These are phyloP conservation scores for Sarcophaga rosellei DNA, from an alignment of 2,888 invertebrate genomes.

Conservation along the genomic window DNA sequence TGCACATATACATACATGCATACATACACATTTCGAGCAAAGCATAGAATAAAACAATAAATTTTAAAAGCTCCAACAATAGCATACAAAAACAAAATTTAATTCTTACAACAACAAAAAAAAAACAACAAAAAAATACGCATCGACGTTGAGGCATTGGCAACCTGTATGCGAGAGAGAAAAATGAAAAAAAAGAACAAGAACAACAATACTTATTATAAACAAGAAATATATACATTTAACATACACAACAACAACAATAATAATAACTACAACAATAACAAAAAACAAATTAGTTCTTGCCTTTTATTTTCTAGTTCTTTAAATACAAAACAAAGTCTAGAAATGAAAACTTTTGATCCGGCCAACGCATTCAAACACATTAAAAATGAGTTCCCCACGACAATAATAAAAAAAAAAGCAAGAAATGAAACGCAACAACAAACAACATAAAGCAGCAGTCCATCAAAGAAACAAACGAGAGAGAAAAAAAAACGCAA, in stretches of 20 bases:
- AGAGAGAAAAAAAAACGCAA: not conserved
- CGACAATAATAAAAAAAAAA: conserved; percentile 47
- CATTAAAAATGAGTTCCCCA: conserved; percentile 58
- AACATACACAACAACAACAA: not conserved
- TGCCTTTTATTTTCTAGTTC: not conserved
- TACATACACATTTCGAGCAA: conserved; percentile 19
- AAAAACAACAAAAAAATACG: not conserved
- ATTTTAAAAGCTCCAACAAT: conserved; percentile 1
- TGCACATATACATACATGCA: conserved; percentile 23
- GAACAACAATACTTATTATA: not conserved
- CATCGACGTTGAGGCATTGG: conserved; percentile 18
- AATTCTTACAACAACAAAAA: not conserved
- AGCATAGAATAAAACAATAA: conserved; percentile 44
- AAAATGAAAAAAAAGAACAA: not conserved
- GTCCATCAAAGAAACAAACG: conserved; percentile 26
- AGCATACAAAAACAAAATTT: not conserved
- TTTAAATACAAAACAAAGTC: not conserved
- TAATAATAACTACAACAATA: not conserved
- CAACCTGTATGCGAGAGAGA: conserved; percentile 23
- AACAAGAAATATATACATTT: conserved; percentile 30
- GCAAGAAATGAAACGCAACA: not conserved
- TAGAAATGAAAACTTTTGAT: not conserved
- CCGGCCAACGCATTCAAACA: conserved; percentile 48
- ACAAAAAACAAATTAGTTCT: conserved; percentile 34
- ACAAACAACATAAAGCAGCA: conserved; percentile 14